Percentiles rank a stretch among this genome's conserved stretches.
Conservation (phyloP, 1,140 invertebrate genomes). For the Drosophila ficusphila region DNA sequence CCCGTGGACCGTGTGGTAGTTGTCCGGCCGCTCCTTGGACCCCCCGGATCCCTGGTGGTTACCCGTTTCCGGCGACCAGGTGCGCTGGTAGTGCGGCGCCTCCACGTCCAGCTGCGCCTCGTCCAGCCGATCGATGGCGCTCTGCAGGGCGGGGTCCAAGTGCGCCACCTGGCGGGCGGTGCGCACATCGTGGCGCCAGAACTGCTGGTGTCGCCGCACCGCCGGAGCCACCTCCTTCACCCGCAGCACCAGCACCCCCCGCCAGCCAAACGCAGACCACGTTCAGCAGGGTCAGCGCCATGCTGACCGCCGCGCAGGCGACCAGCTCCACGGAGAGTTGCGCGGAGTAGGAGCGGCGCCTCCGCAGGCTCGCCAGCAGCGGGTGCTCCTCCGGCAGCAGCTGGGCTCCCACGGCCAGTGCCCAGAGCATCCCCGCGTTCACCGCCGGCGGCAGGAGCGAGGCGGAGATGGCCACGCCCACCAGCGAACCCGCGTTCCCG, state of each 20-base stretch:
- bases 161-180: conserved; percentile 84
- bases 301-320: conserved; percentile 87
- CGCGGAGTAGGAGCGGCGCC: conserved; percentile 84
- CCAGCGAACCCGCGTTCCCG: conserved; percentile 89
- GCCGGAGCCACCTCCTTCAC: conserved; percentile 90
- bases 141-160: conserved; percentile 55
- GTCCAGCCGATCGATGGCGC: conserved; percentile 55
- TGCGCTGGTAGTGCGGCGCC: conserved; percentile 25
- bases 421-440: conserved; percentile 89
- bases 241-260: conserved; percentile 88
- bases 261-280: conserved; percentile 89
- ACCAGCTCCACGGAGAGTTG: conserved; percentile 86
- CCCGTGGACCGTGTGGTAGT: conserved; percentile 65
- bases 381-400: conserved; percentile 69
- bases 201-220: conserved; percentile 82
- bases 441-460: conserved; percentile 91
- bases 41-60: conserved; percentile 10
- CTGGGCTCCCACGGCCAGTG: conserved; percentile 85
- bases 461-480: conserved; percentile 92
- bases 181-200: conserved; percentile 89
- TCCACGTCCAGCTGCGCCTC: conserved; percentile 27
- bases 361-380: conserved; percentile 64
- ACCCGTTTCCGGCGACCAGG: conserved; percentile 24
- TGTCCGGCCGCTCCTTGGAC: neutral
- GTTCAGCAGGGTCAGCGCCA: conserved; percentile 89